Conservation (phyloP, 1,140 invertebrate species). For the Pentalonia nigronervosa region DNA sequence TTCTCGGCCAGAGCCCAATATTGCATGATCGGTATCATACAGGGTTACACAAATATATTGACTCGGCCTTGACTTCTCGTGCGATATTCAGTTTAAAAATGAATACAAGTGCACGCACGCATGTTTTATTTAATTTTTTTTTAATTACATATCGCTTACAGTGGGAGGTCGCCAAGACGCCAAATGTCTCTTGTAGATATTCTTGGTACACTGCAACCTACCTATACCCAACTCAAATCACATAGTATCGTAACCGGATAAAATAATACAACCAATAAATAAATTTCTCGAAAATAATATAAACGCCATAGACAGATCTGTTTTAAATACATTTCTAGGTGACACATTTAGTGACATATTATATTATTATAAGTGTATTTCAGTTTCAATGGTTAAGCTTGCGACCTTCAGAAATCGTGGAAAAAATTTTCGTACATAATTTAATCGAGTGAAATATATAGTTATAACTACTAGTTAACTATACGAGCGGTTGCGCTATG, state of each 20-base stretch:
- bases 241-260: background rate
- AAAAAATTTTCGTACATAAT: background rate
- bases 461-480: background rate
- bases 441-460: no score
- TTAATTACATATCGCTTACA: background rate
- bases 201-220: no score
- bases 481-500: background rate
- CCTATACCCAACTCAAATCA: background rate
- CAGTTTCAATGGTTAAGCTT: background rate
- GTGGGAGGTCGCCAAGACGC: background rate
- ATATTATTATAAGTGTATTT: background rate
- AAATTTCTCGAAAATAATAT: background rate
- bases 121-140: background rate
- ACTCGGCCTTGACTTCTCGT: slow-evolving; percentile 37
- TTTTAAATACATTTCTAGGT: background rate
- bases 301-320: background rate
- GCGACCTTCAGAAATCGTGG: background rate
- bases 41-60: slow-evolving; percentile 33
- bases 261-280: background rate
- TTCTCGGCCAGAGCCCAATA: slow-evolving; percentile 39
- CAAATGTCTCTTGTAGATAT: background rate
- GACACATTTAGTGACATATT: background rate
- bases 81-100: background rate
- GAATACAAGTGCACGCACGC: slow-evolving; percentile 14
- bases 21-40: slow-evolving; percentile 34